Percentiles rank a stretch among this genome's conserved stretches.
Conservation (phyloP, 2,888 invertebrate genomes). For the Agonum fuliginosum region DNA sequence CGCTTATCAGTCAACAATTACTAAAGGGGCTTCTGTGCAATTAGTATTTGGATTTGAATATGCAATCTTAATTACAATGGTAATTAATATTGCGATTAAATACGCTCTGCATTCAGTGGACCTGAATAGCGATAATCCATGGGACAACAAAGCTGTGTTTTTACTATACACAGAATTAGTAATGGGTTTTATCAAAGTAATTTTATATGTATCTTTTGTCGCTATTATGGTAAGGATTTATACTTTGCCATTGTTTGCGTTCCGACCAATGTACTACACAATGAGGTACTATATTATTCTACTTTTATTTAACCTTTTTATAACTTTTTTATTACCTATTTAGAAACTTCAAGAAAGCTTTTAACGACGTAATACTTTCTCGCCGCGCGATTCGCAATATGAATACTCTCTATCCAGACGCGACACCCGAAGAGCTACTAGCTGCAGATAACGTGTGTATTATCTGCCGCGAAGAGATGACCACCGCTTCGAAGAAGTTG, state of each 20-base stretch:
- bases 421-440: slow-evolving; percentile 92
- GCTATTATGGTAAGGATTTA: slow-evolving; percentile 97
- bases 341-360: slow-evolving; percentile 97
- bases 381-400: slow-evolving; percentile 97
- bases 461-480: slow-evolving; percentile 91
- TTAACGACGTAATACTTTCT: slow-evolving; percentile 97
- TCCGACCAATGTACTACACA: slow-evolving; percentile 99
- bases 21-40: slow-evolving; percentile 97
- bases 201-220: slow-evolving; percentile 92
- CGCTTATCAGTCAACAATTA: slow-evolving; percentile 93
- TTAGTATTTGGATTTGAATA: slow-evolving; percentile 99
- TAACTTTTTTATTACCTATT: no score
- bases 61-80: slow-evolving; percentile 95
- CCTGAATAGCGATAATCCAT: slow-evolving; percentile 94
- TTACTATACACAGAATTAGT: slow-evolving; percentile 96
- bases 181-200: slow-evolving; percentile 88
- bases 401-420: slow-evolving; percentile 98
- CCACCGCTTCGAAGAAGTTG: slow-evolving; percentile 91
- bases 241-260: slow-evolving; percentile 97
- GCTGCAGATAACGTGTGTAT: slow-evolving; percentile 98
- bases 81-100: slow-evolving; percentile 94
- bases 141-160: slow-evolving; percentile 99
- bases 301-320: background rate
- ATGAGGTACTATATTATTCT: slow-evolving; percentile 79
- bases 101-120: slow-evolving; percentile 92